A percentile compares a stretch with the other conserved stretches of the same genome.
These are phyloP conservation scores for Anas bernieri DNA, from an alignment of 2,797 vertebrate genomes.

Conservation along the genomic window DNA sequence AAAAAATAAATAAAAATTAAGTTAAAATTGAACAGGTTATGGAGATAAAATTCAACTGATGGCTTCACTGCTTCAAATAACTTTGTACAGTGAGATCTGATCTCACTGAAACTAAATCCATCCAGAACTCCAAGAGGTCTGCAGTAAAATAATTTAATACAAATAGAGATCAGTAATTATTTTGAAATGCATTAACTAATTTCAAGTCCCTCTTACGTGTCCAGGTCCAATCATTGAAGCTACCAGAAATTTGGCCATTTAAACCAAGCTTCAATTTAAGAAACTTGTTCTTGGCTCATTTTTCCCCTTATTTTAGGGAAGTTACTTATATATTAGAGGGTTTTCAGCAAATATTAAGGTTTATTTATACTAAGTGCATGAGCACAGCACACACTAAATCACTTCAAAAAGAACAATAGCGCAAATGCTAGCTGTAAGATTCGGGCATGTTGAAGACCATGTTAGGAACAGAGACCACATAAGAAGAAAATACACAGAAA, in stretches of 20 bases:
- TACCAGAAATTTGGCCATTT: background rate
- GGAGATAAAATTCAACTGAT: background rate
- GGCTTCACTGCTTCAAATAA: background rate
- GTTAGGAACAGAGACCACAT: background rate
- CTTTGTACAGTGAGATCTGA: background rate
- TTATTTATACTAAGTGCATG: background rate
- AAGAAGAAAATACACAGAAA: background rate
- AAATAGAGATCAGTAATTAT: background rate
- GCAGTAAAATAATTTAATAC: background rate
- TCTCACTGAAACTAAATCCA: background rate
- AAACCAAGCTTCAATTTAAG: background rate
- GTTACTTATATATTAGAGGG: background rate
- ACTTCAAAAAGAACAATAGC: background rate
- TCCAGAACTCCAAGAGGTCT: background rate
- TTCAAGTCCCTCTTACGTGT: background rate
- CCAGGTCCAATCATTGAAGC: background rate
- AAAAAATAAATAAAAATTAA: background rate
- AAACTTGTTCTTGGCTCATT: background rate
- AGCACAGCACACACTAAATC: background rate
- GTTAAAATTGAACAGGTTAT: background rate
- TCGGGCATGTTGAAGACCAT: background rate
- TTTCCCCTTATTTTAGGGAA: background rate
- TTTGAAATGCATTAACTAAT: background rate
- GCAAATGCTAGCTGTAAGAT: fast-evolving
- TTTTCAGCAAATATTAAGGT: background rate